Percentiles rank a stretch among this genome's conserved stretches.
Evolutionary conservation across 2,888 invertebrate genomes (phyloP).

Genomic region (Drosophila mulleri): DNA sequence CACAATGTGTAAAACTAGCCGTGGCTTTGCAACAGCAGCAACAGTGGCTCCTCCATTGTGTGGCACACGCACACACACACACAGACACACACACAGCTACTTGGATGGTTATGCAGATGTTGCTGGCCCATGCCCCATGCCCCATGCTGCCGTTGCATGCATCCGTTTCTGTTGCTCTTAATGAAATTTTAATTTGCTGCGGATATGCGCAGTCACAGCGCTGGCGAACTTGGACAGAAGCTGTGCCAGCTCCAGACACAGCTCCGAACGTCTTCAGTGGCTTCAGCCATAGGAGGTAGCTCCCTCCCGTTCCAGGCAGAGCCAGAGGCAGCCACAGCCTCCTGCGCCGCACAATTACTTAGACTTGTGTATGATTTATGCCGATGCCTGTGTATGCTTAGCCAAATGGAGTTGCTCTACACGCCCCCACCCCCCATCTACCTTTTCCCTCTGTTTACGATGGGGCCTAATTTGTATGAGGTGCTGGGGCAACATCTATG

Average conservation of each 20-base stretch:
- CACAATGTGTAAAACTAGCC: constrained; percentile 64
- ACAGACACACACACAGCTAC: constrained; percentile 2
- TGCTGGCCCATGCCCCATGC: neutral
- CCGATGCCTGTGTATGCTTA: constrained; percentile 15
- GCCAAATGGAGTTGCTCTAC: constrained; percentile 5
- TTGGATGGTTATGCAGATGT: constrained; percentile 45
- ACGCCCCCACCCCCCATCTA: neutral
- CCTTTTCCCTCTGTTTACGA: constrained; percentile 16
- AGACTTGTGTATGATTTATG: constrained; percentile 67
- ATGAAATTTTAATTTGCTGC: constrained; percentile 82
- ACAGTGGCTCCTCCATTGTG: constrained; percentile 8
- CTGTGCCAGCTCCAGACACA: constrained; percentile 13
- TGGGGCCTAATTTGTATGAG: constrained; percentile 44
- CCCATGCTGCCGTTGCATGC: constrained; percentile 7
- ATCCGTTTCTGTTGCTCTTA: constrained; percentile 65
- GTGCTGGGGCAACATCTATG: constrained; percentile 1
- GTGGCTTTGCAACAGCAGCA: constrained; percentile 45
- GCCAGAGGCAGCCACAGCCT: neutral
- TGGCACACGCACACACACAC: neutral
- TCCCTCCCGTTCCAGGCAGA: neutral
- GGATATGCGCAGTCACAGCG: constrained; percentile 81
- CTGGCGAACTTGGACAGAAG: constrained; percentile 67
- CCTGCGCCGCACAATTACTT: constrained; percentile 72
- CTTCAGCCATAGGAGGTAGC: neutral
- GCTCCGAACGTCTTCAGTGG: neutral